Conservation (phyloP, 2,888 invertebrate genomes). For the Pachycephus smyrnensis region DNA sequence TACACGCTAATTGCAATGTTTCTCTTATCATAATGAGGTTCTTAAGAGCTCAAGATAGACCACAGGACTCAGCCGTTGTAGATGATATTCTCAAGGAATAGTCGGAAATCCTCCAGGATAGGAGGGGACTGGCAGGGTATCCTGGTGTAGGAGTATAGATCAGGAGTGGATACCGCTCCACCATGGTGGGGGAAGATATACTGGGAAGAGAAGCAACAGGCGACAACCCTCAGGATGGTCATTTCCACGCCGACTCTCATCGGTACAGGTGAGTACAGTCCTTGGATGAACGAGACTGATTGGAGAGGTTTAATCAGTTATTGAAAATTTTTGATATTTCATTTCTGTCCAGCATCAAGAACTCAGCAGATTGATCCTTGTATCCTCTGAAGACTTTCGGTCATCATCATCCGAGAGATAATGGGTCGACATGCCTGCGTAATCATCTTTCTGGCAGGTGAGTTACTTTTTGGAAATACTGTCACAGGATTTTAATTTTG, state of each 20-base stretch:
- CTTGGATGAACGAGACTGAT: not conserved
- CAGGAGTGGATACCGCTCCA: not conserved
- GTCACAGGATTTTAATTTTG: slow-evolving; percentile 9
- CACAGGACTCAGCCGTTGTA: not conserved
- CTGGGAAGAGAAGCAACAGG: slow-evolving; percentile 33
- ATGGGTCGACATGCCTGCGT: slow-evolving; percentile 35
- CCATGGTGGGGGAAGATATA: slow-evolving; percentile 39
- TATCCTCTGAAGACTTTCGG: not conserved
- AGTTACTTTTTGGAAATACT: slow-evolving; percentile 14
- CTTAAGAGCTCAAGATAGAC: not conserved
- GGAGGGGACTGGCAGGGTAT: not conserved
- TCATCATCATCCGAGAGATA: not conserved
- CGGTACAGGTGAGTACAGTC: slow-evolving; percentile 39
- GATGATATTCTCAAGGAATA: not conserved
- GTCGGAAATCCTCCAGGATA: not conserved
- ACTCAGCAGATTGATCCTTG: not conserved
- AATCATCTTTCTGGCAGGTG: slow-evolving; percentile 49
- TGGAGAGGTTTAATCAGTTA: not conserved
- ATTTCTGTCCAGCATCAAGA: not conserved
- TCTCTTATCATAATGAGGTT: not conserved
- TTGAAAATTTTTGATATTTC: not conserved
- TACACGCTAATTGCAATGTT: not conserved
- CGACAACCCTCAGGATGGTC: slow-evolving; percentile 39
- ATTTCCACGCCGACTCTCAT: slow-evolving; percentile 41
- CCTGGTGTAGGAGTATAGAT: not conserved